These are phyloP conservation scores for Gulo gulo DNA, from an alignment of 2,113 vertebrate species.

Conservation along the genomic window DNA sequence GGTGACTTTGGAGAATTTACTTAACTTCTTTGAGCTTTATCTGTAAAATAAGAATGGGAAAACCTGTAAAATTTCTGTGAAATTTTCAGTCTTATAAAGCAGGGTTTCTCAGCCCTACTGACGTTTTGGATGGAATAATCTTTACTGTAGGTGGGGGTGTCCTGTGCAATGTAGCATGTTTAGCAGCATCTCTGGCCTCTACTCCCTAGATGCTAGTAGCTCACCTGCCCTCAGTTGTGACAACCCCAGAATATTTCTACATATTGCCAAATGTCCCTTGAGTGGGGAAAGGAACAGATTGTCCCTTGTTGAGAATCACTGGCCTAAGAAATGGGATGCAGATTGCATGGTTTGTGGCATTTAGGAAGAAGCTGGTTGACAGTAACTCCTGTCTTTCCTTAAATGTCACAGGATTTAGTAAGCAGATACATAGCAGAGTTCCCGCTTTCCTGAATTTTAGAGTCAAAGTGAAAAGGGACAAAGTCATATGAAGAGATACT, in stretches of 20 bases:
- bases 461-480: not conserved
- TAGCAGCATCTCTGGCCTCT: not conserved
- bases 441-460: not conserved
- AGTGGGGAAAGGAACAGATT: not conserved
- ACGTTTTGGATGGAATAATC: not conserved
- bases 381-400: not conserved
- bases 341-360: not conserved
- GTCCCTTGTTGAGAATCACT: not conserved
- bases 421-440: not conserved
- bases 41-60: constrained; percentile 10
- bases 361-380: not conserved
- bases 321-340: not conserved
- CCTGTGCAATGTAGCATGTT: not conserved
- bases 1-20: not conserved
- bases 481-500: not conserved
- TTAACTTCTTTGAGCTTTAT: not conserved
- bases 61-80: not conserved
- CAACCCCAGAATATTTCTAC: not conserved
- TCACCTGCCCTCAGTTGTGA: not conserved
- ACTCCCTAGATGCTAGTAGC: not conserved
- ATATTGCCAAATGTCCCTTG: not conserved
- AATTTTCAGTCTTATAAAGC: not conserved
- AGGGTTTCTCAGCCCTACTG: not conserved
- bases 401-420: not conserved
- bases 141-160: not conserved